A percentile compares a stretch with the other conserved stretches of the same genome.
Conservation (phyloP, 2,797 vertebrate species). For the Adrianichthys oophorus region DNA sequence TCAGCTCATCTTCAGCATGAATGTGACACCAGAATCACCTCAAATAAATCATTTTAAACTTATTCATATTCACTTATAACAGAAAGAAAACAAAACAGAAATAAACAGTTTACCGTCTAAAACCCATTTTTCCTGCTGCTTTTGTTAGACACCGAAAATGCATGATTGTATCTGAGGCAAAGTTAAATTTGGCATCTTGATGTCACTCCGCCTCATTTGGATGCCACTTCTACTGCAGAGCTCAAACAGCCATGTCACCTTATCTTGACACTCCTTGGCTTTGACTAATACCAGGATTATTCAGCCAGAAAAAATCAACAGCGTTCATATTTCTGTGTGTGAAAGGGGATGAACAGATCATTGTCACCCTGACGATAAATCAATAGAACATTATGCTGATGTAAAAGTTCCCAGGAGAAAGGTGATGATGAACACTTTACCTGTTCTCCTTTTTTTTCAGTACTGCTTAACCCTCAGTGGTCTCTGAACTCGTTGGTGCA, state of each 20-base stretch:
- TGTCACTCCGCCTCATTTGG: conserved; percentile 15
- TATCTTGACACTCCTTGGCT: conserved; percentile 58
- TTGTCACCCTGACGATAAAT: conserved; percentile 67
- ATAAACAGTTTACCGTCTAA: too few species aligned
- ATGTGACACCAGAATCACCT: background rate
- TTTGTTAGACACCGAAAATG: background rate
- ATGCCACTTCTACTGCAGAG: conserved; percentile 20
- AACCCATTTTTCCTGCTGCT: background rate
- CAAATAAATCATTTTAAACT: background rate
- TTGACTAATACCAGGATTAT: conserved; percentile 65
- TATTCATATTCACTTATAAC: background rate
- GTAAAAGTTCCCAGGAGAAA: conserved; percentile 60
- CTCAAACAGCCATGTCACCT: conserved; percentile 36
- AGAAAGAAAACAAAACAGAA: background rate
- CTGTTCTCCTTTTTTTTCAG: conserved; percentile 34
- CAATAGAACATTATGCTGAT: conserved; percentile 73
- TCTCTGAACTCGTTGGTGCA: too few species aligned
- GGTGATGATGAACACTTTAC: conserved; percentile 26
- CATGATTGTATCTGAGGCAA: background rate
- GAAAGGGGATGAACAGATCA: conserved; percentile 67
- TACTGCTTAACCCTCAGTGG: background rate
- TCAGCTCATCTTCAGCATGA: conserved; percentile 25
- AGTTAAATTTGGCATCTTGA: background rate
- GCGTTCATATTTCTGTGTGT: conserved; percentile 63
- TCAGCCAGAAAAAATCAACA: conserved; percentile 59